Evolutionary conservation across 2,113 vertebrate genomes (phyloP), one percentile per base, ranked within the genome.

Genomic region (Tichodroma muraria): DNA sequence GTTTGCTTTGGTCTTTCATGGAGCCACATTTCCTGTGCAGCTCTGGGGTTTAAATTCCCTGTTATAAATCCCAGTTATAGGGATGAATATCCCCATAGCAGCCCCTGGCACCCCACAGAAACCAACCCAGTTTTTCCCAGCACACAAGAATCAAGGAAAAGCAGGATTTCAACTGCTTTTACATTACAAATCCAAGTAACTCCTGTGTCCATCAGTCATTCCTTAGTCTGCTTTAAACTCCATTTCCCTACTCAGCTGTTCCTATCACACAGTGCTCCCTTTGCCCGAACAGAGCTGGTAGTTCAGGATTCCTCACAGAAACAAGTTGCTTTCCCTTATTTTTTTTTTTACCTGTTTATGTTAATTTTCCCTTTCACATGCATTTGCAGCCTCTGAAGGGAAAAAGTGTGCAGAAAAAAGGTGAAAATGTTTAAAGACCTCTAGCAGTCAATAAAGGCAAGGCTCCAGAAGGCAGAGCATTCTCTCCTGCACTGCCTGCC

Each of bases 401-500:
- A 19, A 80, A 75, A 85, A 27, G 11, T 5, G 10, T n/a, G 40
- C 63, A 70, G 18, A 63, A 95, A n/a, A 79, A 65, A 52, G 57
- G 72, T 83, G 63, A 63, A 80, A 92, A 83, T 63, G 9, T 14
- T 38, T 65, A 52, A 31, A 91, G 66, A 70, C 45, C 33, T 69
- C 50, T 5, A 50, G 38, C 63, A 89, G 81, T 96, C 91, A 95
- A 78, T 91, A 92, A 95, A 75, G 91, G 56, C 76, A 82, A 66
- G 23, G 80, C 27, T 64, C 68, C 40, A 85, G 68, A 69, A 85
- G 27, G 65, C 35, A 60, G 69, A 82, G 40, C 10, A 45, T 9
- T 69, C 82, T 57, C 89, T 91, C 63, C 76, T 95, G 45, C 71
- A 60, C 73, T 71, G 56, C 72, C 86, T 96, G 54, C 53, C 88